Evolutionary conservation across 1,140 invertebrate genomes (phyloP).

Genomic region (Chironomus striatipennis): DNA sequence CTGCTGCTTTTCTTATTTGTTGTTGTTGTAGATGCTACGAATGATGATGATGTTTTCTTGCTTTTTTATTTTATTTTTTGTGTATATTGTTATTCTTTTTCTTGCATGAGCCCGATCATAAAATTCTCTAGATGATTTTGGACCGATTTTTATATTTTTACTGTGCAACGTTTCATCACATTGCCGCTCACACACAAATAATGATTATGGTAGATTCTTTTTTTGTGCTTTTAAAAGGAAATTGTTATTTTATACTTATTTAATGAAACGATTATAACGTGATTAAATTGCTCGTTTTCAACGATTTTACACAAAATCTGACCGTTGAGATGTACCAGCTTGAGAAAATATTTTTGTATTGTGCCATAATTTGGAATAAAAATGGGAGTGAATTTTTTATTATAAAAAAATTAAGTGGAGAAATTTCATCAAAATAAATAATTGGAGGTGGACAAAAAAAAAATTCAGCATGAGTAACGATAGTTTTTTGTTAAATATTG

Average conservation of each 20-base stretch:
- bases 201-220: not conserved
- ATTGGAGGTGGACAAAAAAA: no score
- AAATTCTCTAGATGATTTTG: not conserved
- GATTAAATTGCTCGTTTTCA: conserved; percentile 13
- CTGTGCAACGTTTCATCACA: not conserved
- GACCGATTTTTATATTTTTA: not conserved
- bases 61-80: no score
- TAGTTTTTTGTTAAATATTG: no score
- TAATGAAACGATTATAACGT: conserved; percentile 17
- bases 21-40: not conserved
- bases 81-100: not conserved
- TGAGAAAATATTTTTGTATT: no score
- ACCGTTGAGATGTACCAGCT: no score
- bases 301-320: not conserved
- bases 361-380: no score
- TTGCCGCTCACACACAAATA: conserved; percentile 22
- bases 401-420: no score
- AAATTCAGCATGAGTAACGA: no score
- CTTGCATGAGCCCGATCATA: not conserved
- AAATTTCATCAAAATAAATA: no score
- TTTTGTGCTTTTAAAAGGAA: not conserved
- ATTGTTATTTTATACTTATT: conserved; percentile 18
- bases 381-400: no score
- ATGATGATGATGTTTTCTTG: not conserved
- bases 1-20: not conserved